These are phyloP conservation scores for Parochlus steinenii DNA, from an alignment of 2,888 invertebrate genomes.

Conservation along the genomic window DNA sequence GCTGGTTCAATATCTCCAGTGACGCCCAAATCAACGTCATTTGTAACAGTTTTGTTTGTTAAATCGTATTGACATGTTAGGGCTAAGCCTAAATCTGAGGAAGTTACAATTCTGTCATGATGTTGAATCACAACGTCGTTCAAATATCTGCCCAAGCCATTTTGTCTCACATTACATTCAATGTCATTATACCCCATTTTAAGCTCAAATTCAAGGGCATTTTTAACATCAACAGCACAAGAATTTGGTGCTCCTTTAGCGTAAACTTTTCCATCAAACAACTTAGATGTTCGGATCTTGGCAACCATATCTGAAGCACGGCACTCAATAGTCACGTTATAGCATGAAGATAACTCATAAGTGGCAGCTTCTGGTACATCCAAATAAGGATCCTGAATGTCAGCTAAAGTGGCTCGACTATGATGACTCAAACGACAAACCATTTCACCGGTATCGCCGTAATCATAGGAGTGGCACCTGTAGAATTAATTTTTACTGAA, in stretches of 20 bases:
- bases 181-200: constrained; percentile 84
- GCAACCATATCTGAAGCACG: constrained; percentile 86
- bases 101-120: constrained; percentile 89
- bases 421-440: constrained; percentile 87
- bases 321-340: constrained; percentile 88
- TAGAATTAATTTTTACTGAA: constrained; percentile 4
- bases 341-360: constrained; percentile 85
- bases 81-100: constrained; percentile 80
- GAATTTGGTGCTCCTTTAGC: constrained; percentile 88
- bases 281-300: constrained; percentile 75
- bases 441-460: constrained; percentile 83
- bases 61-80: constrained; percentile 89
- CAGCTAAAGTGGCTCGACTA: constrained; percentile 71
- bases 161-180: constrained; percentile 83
- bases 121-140: constrained; percentile 91
- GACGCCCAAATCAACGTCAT: constrained; percentile 78
- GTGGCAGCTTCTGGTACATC: constrained; percentile 83
- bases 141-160: constrained; percentile 69
- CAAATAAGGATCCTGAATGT: constrained; percentile 80
- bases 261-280: constrained; percentile 89
- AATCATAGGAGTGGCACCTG: constrained; percentile 85
- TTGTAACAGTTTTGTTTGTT: constrained; percentile 84
- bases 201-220: constrained; percentile 76
- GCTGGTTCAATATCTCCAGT: constrained; percentile 76
- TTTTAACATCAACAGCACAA: constrained; percentile 76